These are phyloP conservation scores for Pipistrellus nathusii DNA, from an alignment of 2,797 vertebrate species.

Conservation along the genomic window DNA sequence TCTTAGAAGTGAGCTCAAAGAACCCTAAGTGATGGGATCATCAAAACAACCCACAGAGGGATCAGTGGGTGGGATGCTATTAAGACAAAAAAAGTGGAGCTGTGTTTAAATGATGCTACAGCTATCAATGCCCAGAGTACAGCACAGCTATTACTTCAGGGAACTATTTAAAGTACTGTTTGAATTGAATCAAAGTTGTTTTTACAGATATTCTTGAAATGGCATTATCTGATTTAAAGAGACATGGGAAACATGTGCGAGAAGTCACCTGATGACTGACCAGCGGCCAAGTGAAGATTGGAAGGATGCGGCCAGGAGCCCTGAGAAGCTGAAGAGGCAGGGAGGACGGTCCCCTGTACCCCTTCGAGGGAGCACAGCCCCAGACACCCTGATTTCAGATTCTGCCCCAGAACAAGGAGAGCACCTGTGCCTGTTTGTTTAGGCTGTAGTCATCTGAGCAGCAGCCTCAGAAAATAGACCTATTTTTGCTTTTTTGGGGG, in stretches of 20 bases:
- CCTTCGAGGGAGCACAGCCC: too few relatives aligned
- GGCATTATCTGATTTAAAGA: constrained; percentile 65
- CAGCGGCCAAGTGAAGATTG: too few relatives aligned
- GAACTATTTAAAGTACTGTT: constrained; percentile 60
- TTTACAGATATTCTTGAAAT: constrained; percentile 71
- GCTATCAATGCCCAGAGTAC: constrained; percentile 38
- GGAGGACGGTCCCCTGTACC: too few relatives aligned
- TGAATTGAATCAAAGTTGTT: constrained; percentile 66
- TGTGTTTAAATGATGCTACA: background rate
- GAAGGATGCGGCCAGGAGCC: too few relatives aligned
- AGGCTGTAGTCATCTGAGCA: too few relatives aligned
- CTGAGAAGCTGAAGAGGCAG: too few relatives aligned
- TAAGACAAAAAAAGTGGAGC: constrained; percentile 49
- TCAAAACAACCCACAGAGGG: constrained; percentile 59
- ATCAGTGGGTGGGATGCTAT: constrained; percentile 35
- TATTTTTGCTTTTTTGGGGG: too few relatives aligned
- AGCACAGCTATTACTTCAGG: constrained; percentile 71
- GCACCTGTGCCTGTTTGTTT: too few relatives aligned
- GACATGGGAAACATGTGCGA: background rate
- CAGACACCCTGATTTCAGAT: too few relatives aligned
- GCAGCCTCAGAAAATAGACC: too few relatives aligned
- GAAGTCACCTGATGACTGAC: too few relatives aligned
- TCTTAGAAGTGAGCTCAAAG: constrained; percentile 65
- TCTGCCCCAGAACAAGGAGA: too few relatives aligned
- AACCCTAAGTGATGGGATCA: constrained; percentile 58